These are phyloP conservation scores for Amphiprion ocellaris DNA, from an alignment of 2,113 vertebrate species.

Conservation along the genomic window DNA sequence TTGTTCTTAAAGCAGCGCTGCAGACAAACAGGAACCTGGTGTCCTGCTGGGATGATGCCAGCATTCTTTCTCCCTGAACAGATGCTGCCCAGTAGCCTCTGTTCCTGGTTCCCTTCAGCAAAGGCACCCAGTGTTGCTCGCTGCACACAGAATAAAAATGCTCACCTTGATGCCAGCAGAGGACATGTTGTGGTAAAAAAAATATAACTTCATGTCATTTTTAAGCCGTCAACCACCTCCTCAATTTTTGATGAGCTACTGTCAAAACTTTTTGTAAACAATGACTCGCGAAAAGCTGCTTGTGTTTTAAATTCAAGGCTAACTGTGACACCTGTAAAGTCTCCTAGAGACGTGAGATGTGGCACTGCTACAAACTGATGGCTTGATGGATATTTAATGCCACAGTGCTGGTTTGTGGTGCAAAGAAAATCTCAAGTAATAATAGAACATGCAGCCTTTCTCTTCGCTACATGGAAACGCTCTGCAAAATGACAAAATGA, in stretches of 20 bases:
- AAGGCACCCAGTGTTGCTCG: conserved; percentile 12
- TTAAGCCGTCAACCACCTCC: conserved; percentile 5
- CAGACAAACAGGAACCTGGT: conserved; percentile 38
- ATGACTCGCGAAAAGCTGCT: conserved; percentile 5
- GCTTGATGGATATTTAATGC: conserved; percentile 31
- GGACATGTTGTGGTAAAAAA: background rate
- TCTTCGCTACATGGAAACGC: conserved; percentile 18
- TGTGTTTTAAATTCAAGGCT: background rate
- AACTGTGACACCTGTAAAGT: conserved; percentile 12
- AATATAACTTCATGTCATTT: background rate
- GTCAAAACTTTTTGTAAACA: conserved; percentile 9
- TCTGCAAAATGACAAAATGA: conserved; percentile 26
- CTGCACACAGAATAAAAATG: conserved; percentile 45
- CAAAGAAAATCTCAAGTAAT: conserved; percentile 20
- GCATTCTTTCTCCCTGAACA: conserved; percentile 53
- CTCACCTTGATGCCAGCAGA: conserved; percentile 36
- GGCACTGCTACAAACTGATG: conserved; percentile 9
- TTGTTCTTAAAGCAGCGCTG: conserved; percentile 46
- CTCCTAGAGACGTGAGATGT: conserved; percentile 1
- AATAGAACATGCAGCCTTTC: conserved; percentile 18
- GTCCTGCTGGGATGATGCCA: conserved; percentile 47
- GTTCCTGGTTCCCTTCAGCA: conserved; percentile 42
- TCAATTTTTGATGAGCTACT: conserved; percentile 18
- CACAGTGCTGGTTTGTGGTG: background rate
- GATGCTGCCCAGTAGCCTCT: conserved; percentile 54